Evolutionary conservation across 2,797 vertebrate species (phyloP).

Genomic region (Liparis tanakae): DNA sequence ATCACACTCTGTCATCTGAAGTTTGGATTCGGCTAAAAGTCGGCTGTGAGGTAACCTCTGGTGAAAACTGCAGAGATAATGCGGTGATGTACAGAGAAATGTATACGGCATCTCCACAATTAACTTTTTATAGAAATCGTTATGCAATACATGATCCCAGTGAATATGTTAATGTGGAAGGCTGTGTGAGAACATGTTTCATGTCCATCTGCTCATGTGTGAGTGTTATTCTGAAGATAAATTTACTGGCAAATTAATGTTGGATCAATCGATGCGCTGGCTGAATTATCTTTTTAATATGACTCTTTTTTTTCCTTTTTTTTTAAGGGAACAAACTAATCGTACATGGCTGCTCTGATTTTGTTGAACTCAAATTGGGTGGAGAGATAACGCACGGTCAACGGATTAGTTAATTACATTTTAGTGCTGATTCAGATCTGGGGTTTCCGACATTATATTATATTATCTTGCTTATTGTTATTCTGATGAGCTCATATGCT

Average conservation of each 20-base stretch:
- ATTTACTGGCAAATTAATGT: neutral
- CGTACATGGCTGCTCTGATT: slow-evolving; percentile 15
- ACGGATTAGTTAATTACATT: slow-evolving; percentile 57
- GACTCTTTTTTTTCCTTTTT: neutral
- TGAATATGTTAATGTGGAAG: slow-evolving; percentile 31
- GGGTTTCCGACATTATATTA: slow-evolving; percentile 61
- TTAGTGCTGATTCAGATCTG: slow-evolving; percentile 46
- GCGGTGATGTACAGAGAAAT: slow-evolving; percentile 4
- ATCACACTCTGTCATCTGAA: slow-evolving; percentile 36
- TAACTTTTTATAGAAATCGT: slow-evolving; percentile 22
- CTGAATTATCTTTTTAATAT: neutral
- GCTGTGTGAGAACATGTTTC: slow-evolving; percentile 17
- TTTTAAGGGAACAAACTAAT: neutral
- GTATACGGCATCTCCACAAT: slow-evolving; percentile 26
- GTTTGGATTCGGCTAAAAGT: slow-evolving; percentile 30
- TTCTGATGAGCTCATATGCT: slow-evolving; percentile 35
- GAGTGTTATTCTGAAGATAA: neutral
- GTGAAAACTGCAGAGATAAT: slow-evolving; percentile 15
- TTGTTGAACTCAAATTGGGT: slow-evolving; percentile 37
- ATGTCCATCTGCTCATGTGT: neutral
- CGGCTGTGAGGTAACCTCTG: slow-evolving; percentile 31
- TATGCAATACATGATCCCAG: slow-evolving; percentile 22
- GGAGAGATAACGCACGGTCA: slow-evolving; percentile 47
- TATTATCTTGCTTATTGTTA: slow-evolving; percentile 52
- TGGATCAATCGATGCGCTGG: neutral